phyloP scores from a whole-genome alignment of 2,888 invertebrate species.

The Hyles lineata region DNA sequence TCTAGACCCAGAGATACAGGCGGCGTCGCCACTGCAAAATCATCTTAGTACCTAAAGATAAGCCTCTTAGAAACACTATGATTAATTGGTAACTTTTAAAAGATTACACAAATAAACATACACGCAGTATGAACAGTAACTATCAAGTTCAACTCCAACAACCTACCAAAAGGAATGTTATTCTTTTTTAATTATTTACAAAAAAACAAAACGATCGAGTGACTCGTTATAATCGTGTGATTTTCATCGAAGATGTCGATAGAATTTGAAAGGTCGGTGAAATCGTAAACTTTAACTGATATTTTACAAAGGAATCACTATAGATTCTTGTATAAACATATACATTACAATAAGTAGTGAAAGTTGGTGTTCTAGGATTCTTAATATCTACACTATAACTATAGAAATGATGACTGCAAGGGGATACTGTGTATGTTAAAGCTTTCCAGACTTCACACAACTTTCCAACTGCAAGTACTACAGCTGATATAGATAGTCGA shows the following conservation, averaged over 20 bases:
- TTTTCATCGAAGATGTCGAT: not conserved
- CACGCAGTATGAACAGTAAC: slow-evolving; percentile 61
- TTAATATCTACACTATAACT: not conserved
- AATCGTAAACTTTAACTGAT: not conserved
- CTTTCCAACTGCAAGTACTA: not conserved
- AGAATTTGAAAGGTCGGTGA: not conserved
- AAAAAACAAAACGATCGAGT: not conserved
- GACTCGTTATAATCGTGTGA: not conserved
- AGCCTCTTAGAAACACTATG: slow-evolving; percentile 69
- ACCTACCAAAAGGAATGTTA: slow-evolving; percentile 76
- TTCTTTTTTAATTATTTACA: slow-evolving; percentile 53
- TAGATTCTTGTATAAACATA: not conserved
- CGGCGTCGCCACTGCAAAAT: slow-evolving; percentile 36
- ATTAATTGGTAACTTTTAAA: slow-evolving; percentile 70
- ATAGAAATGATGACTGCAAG: not conserved
- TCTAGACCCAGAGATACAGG: not conserved
- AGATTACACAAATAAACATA: slow-evolving; percentile 58
- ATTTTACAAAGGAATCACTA: not conserved
- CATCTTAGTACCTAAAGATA: slow-evolving; percentile 56
- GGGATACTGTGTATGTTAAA: not conserved
- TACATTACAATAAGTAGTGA: not conserved
- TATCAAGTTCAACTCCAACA: slow-evolving; percentile 64
- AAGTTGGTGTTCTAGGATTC: not conserved
- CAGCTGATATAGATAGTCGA: not conserved
- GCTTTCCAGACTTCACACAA: not conserved